Conservation (phyloP, 2,113 vertebrate genomes). For the Fulmarus glacialis region DNA sequence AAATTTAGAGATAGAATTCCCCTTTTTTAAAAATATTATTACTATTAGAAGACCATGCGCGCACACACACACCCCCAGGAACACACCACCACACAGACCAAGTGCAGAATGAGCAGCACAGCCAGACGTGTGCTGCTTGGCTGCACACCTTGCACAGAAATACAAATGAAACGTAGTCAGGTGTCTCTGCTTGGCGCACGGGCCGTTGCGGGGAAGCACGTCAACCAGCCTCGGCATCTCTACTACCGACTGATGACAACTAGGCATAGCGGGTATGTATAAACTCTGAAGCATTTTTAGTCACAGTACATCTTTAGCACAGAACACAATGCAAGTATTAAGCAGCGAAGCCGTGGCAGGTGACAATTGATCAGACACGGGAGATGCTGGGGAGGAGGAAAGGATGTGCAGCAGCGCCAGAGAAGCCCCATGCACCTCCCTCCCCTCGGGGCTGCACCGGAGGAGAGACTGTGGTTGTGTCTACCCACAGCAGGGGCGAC, state of each 20-base stretch:
- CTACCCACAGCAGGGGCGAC: rapidly evolving
- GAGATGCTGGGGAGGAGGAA: not conserved
- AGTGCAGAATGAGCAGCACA: not conserved
- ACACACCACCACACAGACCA: rapidly evolving
- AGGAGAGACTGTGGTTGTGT: rapidly evolving
- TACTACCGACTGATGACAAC: not conserved
- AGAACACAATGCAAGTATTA: rapidly evolving
- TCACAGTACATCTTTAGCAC: not conserved
- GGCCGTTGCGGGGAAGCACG: rapidly evolving
- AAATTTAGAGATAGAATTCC: not conserved
- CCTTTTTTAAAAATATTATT: not conserved
- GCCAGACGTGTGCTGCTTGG: rapidly evolving
- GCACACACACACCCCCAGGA: no score
- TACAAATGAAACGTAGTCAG: rapidly evolving
- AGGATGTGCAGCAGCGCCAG: not conserved
- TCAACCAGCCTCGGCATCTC: not conserved
- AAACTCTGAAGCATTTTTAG: not conserved
- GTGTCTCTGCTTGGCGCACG: rapidly evolving
- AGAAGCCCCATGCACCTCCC: not conserved
- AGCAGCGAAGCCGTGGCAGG: not conserved
- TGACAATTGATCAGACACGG: not conserved
- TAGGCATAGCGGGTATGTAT: rapidly evolving
- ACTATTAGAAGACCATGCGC: rapidly evolving
- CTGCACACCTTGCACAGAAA: not conserved
- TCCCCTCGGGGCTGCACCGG: not conserved